Base-by-base conservation (phyloP, 1,140 invertebrate genomes). In the Lordiphosa stackelbergi region DNA sequence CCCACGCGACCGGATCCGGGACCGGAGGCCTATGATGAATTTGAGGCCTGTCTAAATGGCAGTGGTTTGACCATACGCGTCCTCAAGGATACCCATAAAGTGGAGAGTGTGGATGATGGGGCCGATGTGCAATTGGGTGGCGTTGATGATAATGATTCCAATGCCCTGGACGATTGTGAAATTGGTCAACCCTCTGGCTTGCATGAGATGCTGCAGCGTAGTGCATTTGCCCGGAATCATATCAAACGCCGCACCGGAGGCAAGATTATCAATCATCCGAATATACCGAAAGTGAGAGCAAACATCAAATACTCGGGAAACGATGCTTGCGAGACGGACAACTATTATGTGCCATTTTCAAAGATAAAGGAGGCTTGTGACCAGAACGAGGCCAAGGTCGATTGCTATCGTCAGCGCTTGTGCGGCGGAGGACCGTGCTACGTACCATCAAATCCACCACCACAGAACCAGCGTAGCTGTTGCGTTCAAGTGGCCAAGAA, bases 271-370 rank as follows among this genome's bases (percentile, higher is more conserved):
- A 87, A 87, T 48, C 72, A 85, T 28, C 85, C 85, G 3, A 66
- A 66, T 5, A 74, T 87, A 24, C 85, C 85, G 2, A 85, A 85
- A 37, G 65, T 87, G 16, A 66, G 85, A 4, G 85, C 85, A 7
- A 87, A 87, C 22, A 85, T 87, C 24, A 87, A 87, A 38, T 87
- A 87, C 36, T 71, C 85, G 0, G 85, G 78, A 3, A 87, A 87
- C 58, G 85, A 87, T 49, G 47, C 52, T 41, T 85, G 83, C 45
- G 65, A 68, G 9, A 46, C 73, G 10, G 56, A 85, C 13, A 84
- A 78, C 52, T 87, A 73, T 36, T 73, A 79, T 45, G 75, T 85
- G 52, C 85, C 85, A 28, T 85, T 83, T 53, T 70, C 75, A 10
- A 87, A 85, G 53, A 84, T 85, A 19, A 85, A 84, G 47, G 69